Percentiles rank a stretch among this genome's conserved stretches.
Conservation (phyloP, 2,888 invertebrate genomes). For the Microchrysa polita region DNA sequence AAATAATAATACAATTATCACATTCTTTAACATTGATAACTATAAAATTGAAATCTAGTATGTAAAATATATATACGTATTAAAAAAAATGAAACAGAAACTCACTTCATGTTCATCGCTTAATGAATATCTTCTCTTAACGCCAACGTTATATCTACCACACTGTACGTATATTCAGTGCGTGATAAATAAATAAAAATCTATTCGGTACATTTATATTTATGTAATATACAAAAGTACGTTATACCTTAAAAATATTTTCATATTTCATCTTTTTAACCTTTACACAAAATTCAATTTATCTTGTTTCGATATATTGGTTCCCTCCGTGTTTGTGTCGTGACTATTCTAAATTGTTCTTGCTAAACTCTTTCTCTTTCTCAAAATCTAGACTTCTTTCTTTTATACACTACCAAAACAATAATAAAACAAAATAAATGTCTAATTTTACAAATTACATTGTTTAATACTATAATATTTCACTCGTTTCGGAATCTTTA, state of each 20-base stretch:
- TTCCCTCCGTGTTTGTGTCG: no score
- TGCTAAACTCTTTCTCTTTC: no score
- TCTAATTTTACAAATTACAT: slow-evolving; percentile 33
- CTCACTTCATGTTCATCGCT: no score
- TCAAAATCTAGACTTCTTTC: neutral
- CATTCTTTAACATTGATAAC: slow-evolving; percentile 32
- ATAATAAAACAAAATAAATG: slow-evolving; percentile 36
- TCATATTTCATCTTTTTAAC: no score
- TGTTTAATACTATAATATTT: slow-evolving; percentile 51
- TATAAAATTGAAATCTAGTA: neutral
- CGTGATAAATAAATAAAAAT: slow-evolving; percentile 37
- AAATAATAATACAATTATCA: slow-evolving; percentile 33
- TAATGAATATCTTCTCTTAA: neutral
- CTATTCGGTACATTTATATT: no score
- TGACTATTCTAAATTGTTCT: no score
- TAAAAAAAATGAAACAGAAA: no score
- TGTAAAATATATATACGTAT: neutral
- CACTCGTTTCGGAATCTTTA: slow-evolving; percentile 50
- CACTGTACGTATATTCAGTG: slow-evolving; percentile 27
- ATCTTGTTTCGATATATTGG: neutral
- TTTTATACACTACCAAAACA: slow-evolving; percentile 18
- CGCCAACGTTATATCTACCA: neutral
- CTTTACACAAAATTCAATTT: slow-evolving; percentile 5
- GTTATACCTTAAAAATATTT: slow-evolving; percentile 37
- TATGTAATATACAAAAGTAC: slow-evolving; percentile 21